Evolutionary conservation across 2,113 vertebrate species (phyloP).

Genomic region (Neotragus pygmaeus): DNA sequence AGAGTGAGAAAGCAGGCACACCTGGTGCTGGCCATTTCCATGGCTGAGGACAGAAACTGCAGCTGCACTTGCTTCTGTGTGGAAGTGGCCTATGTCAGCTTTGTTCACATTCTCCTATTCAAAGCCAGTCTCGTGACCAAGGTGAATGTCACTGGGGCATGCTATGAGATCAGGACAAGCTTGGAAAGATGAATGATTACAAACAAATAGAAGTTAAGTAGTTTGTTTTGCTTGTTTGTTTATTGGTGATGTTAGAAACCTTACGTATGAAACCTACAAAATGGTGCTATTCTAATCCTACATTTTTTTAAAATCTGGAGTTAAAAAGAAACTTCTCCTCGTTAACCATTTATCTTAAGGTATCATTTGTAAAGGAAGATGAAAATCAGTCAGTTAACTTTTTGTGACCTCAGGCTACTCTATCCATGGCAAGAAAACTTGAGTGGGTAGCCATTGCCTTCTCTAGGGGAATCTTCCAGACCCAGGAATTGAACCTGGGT

Average conservation of each 20-base stretch:
- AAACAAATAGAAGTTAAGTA: neutral
- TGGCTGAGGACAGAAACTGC: neutral
- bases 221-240: neutral
- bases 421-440: neutral
- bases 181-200: neutral
- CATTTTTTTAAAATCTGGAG: neutral
- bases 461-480: neutral
- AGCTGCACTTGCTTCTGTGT: neutral
- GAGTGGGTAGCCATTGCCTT: neutral
- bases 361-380: neutral
- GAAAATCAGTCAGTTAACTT: neutral
- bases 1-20: neutral
- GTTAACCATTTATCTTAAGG: neutral
- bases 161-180: neutral
- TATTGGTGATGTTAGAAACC: neutral
- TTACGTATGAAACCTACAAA: neutral
- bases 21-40: neutral
- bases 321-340: neutral
- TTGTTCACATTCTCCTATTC: neutral
- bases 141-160: neutral
- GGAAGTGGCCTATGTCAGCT: neutral
- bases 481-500: neutral
- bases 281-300: neutral
- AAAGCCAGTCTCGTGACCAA: neutral
- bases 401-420: neutral